Evolutionary conservation across 2,797 vertebrate species (phyloP), one percentile per base, ranked within the genome.

Genomic region (Cyprinella venusta): DNA sequence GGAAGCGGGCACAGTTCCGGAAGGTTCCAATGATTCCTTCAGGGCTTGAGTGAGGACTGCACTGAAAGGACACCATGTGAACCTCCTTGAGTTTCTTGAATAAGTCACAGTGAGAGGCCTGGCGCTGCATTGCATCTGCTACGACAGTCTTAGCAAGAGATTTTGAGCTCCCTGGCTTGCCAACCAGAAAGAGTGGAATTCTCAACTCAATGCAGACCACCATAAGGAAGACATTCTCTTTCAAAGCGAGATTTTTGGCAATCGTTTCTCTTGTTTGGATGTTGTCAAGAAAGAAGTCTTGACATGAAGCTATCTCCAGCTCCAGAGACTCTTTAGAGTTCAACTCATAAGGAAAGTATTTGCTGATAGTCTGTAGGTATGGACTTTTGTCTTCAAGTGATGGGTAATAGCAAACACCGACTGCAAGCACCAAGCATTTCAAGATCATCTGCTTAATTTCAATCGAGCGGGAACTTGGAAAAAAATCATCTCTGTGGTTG

Each of bases 211-310:
- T 93, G 89, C 95, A 96, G 69, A 96, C 85, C 45, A 96, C 93
- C 94, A 96, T 95, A 78, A 96, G 94, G 83, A 96, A 96, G 72
- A 96, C 94, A 50, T 96, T 96, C 83, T 96, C 95, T 90, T 92
- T 94, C 38, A 96, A 91, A 0, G 95, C 95, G 6, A 88, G 72
- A 54, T 96, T 96, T 89, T 93, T 92, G 7, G 95, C 95, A 15
- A 94, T 94, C 0, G 92, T 94, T 63, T 92, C 86, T 16, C 92
- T 90, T 54, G 94, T 90, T 38, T 91, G 4, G 80, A 96, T 86
- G 69, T 93, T 92, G 56, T 90, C 1, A 2, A 96, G 91, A 69
- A 95, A 93, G 18, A 92, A 64, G 30, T 94, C 91, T 84, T 96
- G 94, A 87, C 92, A 94, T 8, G 74, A 81, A 2, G 92, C 90